Base-by-base conservation (phyloP, 2,113 vertebrate species). In the Equus przewalskii region DNA sequence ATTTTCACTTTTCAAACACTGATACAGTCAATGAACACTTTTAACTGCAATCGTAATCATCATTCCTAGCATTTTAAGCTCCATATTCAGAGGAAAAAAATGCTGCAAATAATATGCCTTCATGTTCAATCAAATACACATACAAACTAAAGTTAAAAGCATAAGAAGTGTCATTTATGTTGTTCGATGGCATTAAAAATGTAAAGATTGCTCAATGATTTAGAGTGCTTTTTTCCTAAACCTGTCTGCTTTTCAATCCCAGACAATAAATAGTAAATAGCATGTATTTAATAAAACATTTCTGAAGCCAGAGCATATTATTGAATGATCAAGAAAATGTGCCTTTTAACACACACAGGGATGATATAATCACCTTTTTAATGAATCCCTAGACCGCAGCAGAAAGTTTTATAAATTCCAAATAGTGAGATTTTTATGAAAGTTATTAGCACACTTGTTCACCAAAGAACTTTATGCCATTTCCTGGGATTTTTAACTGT, bases 341-440 rank as follows among this genome's bases (percentile, higher is more conserved):
- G 73, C 26, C 73, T 94, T 93, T 95, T 81, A 81, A 84, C 49
- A 64, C 62, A 88, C 15, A 75, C 15, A 41, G 24, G 18, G 26
- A 1, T 78, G 76, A 91, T 93, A 94, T 88, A 46, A 84, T 89
- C 86, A 85, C 36, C 64, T 56, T 95, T 96, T 93, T 87, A 96
- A 95, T 80, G 89, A 97, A 92, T 91, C 51, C 67, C 72, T 33
- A 96, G 67, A 86, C 58, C 5, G 0, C 33, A 87, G 46, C 58
- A 95, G 75, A 95, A 95, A 96, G 62, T 88, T 98, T 91, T 69
- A 60, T 95, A 75, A 97, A 96, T 97, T 95, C 72, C 72, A 97
- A 94, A 94, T 88, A 96, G 70, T 94, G 81, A 95, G 76, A 83
- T 82, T 95, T 90, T 94, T 86, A 91, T 86, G 80, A 69, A 97